A percentile compares a stretch with the other conserved stretches of the same genome.
These are phyloP conservation scores for Drosophila novamexicana DNA, from an alignment of 1,140 invertebrate species.

Conservation along the genomic window DNA sequence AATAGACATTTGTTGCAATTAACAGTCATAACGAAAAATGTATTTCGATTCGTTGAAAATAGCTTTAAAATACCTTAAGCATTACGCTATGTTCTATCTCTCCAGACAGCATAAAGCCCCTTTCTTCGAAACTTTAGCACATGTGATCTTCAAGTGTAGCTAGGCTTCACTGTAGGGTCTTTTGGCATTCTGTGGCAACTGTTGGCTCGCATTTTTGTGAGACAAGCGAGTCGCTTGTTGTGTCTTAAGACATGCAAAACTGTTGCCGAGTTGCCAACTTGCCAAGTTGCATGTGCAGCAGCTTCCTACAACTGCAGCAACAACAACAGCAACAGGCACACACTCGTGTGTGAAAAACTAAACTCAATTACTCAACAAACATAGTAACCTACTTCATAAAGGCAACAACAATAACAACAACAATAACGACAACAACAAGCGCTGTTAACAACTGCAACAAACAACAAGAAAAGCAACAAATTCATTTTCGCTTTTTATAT, in stretches of 20 bases:
- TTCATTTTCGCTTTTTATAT: constrained; percentile 79
- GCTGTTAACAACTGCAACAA: constrained; percentile 74
- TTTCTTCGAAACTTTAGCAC: not conserved
- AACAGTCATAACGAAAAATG: too few species aligned
- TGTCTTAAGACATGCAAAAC: constrained; percentile 58
- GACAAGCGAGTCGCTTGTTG: constrained; percentile 49
- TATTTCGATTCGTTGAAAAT: too few species aligned
- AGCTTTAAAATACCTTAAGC: too few species aligned
- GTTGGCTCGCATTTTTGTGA: constrained; percentile 32
- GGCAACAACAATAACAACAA: constrained; percentile 38
- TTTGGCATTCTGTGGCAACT: constrained; percentile 19
- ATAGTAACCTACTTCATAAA: constrained; percentile 81
- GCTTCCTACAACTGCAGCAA: constrained; percentile 66
- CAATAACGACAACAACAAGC: constrained; percentile 51
- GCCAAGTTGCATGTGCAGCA: constrained; percentile 69
- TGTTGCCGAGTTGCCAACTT: constrained; percentile 40
- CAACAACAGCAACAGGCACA: constrained; percentile 46
- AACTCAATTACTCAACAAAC: constrained; percentile 83
- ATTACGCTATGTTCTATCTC: too few species aligned
- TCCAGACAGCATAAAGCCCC: not conserved
- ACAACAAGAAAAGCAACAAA: constrained; percentile 79
- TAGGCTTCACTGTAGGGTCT: constrained; percentile 10
- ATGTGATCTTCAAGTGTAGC: constrained; percentile 2
- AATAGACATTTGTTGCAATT: too few species aligned
- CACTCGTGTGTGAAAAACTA: constrained; percentile 78